These are phyloP conservation scores for Drosophila basisetae DNA, from an alignment of 2,888 invertebrate species.

Conservation along the genomic window DNA sequence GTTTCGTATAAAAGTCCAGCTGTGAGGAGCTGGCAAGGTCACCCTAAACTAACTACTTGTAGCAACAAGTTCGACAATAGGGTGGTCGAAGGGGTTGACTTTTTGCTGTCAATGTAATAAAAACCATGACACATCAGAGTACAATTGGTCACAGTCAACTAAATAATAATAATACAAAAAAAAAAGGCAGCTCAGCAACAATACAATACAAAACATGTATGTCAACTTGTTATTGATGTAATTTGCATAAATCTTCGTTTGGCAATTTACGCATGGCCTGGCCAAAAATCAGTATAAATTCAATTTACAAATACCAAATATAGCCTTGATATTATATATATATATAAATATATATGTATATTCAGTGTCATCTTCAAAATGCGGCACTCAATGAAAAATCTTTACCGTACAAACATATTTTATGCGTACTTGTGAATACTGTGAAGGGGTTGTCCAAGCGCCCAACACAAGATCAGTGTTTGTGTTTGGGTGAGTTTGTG, in stretches of 20 bases:
- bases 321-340: not conserved
- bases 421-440: not conserved
- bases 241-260: conserved; percentile 1
- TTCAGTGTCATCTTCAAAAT: conserved; percentile 3
- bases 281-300: not conserved
- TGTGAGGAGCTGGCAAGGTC: not conserved
- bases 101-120: not conserved
- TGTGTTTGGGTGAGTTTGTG: not conserved
- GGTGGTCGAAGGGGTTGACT: not conserved
- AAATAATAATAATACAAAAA: conserved; percentile 2
- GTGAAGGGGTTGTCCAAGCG: not conserved
- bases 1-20: conserved; percentile 37
- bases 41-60: not conserved
- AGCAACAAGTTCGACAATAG: conserved; percentile 10
- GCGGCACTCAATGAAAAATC: not conserved
- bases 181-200: not conserved
- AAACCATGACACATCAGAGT: not conserved
- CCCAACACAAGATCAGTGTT: not conserved
- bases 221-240: not conserved
- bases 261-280: not conserved
- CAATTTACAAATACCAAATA: not conserved
- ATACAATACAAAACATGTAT: not conserved
- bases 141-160: conserved; percentile 4
- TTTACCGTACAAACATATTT: not conserved
- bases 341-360: not conserved